phyloP scores from a whole-genome alignment of 1,140 invertebrate genomes.

The Chironomus tepperi region DNA sequence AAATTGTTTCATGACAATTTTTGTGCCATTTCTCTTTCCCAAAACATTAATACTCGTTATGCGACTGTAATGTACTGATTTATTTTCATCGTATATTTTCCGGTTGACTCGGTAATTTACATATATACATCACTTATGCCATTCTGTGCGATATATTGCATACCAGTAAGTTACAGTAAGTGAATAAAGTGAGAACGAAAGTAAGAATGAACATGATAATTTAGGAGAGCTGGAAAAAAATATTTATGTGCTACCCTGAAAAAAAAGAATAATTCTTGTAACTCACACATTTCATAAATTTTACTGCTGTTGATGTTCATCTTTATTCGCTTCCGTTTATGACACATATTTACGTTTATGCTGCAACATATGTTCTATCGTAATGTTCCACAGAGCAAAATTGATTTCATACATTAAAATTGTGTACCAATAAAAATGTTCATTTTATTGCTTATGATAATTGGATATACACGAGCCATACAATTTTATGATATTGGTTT shows the following conservation, averaged over 20 bases:
- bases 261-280: background rate
- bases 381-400: background rate
- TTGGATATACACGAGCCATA: background rate
- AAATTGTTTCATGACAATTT: too few relatives aligned
- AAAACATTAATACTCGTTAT: background rate
- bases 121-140: background rate
- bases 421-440: background rate
- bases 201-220: background rate
- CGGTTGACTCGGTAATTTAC: background rate
- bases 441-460: constrained; percentile 8
- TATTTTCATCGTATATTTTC: background rate
- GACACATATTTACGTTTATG: background rate
- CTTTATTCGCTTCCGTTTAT: background rate
- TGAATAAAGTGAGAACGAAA: background rate
- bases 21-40: too few relatives aligned
- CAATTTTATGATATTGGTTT: too few relatives aligned
- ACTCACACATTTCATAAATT: constrained; percentile 8
- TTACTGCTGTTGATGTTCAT: constrained; percentile 12
- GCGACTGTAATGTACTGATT: background rate
- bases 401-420: constrained; percentile 14
- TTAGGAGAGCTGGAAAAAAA: background rate
- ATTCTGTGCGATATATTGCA: background rate
- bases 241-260: background rate
- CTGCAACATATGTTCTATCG: background rate
- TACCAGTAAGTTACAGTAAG: background rate